Base-by-base conservation (phyloP, 2,113 vertebrate species). In the Falco punctatus region DNA sequence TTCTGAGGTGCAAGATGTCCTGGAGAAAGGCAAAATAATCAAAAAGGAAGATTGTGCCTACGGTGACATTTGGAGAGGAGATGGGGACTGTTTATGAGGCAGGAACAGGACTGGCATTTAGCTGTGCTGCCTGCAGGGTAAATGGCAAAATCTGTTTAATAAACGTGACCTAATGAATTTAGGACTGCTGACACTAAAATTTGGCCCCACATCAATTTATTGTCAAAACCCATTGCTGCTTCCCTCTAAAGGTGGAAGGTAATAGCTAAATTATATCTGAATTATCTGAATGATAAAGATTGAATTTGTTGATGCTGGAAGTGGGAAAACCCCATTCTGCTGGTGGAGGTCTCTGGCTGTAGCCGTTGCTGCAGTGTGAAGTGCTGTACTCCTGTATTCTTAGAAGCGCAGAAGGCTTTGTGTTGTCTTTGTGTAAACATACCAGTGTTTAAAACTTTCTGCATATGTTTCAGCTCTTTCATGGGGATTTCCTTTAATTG, bases 111-210 rank as follows among this genome's bases (percentile, higher is more conserved):
- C 44, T 88, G 58, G 40, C 46, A 40, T 81, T 93, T 81, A 78
- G 33, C 54, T 72, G 13, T 61, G 58, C 54, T 92, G 78, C 8
- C 64, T 88, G 58, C 72, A 91, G 77, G 49, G 52, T 81, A 78
- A 95, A 94, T 46, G 52, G 52, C 24, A 89, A 95, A 80, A 59
- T 79, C 30, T 92, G 26, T 88, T 91, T 86, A 72, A 55, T 87
- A 66, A 79, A 70, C 40, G 49, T 44, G 67, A 62, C 49, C 59
- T 80, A 49, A 85, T 79, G 44, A 91, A 81, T 92, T 83, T 72
- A 81, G 81, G 38, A 42, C n/a, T 58, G 35, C n/a, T 78, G n/a
- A 62, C 59, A 85, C 11, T 65, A 22, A 64, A 57, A 10, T 86
- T 81, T 74, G 18, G 4, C 15, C 14, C 4, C 28, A 32, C 16